Conservation (phyloP, 2,113 vertebrate species). For the Cettia cetti region DNA sequence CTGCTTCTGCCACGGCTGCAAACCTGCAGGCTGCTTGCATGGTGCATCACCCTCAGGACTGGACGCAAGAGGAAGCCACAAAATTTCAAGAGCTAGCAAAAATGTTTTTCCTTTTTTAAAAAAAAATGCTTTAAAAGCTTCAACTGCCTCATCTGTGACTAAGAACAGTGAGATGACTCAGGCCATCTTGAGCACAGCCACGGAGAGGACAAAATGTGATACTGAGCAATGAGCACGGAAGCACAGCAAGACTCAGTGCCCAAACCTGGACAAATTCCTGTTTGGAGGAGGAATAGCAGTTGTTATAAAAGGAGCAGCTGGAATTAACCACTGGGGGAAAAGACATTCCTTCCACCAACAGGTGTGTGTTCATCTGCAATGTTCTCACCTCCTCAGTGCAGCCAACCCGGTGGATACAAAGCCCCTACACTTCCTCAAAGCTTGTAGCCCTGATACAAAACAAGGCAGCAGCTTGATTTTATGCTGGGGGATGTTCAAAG, state of each 20-base stretch:
- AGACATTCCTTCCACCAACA: neutral
- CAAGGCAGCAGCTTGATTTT: neutral
- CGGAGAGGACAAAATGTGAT: neutral
- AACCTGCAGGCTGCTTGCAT: neutral
- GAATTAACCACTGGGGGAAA: neutral
- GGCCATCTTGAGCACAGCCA: neutral
- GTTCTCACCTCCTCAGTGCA: neutral
- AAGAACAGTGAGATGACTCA: neutral
- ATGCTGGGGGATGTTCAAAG: neutral
- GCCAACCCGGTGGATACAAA: accelerated
- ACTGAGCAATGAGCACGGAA: neutral
- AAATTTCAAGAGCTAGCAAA: neutral
- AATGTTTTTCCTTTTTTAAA: neutral
- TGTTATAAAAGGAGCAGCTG: neutral
- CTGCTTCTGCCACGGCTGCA: neutral
- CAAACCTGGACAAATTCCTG: neutral
- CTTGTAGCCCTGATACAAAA: neutral
- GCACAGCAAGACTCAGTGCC: neutral
- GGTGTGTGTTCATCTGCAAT: accelerated
- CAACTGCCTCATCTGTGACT: neutral
- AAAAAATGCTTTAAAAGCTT: neutral
- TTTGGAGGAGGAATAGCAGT: neutral
- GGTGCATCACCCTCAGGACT: neutral
- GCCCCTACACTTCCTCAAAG: neutral
- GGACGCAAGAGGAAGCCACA: neutral